Evolutionary conservation across 2,797 vertebrate genomes (phyloP), one percentile per base, ranked within the genome.

Genomic region (Hippoglossus hippoglossus): DNA sequence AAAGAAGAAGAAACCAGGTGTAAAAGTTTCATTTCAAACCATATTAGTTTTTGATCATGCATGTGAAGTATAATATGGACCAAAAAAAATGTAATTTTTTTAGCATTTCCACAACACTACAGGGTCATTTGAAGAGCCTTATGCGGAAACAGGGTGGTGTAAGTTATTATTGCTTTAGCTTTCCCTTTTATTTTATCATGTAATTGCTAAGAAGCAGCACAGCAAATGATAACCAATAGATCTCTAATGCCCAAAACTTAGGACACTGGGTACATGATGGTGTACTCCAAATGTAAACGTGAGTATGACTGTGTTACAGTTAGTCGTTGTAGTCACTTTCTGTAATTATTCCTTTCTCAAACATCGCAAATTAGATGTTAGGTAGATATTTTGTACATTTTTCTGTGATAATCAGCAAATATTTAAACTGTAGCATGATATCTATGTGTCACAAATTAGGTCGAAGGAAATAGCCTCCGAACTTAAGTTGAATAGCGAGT

Each of bases 351-450:
- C 88, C 60, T 85, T 90, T 88, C 78, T 89, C 86, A 87, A 84
- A 88, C 83, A 86, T 79, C 86, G 89, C 81, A 86, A 83, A 82
- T 85, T 90, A 81, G 82, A 90, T 83, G 82, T 89, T 92, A 87
- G 87, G 81, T 94, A 90, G 86, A 89, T 91, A 92, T 94, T 94
- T 94, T 91, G 89, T 94, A 93, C 88, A 81, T 91, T 93, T 81
- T 83, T 86, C 85, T 91, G 90, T 93, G 82, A 89, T 92, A 83
- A 86, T 89, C 87, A 75, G 80, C 80, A 87, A 90, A 88, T 95
- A 94, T 95, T 94, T 94, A 91, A 94, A 91, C 91, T 91, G 86
- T 91, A 93, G 93, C 95, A 95, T 95, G 93, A 92, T 91, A 90
- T 91, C 88, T 92, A 83, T 90, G 87, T 91, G 89, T 93, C 84